Percentiles rank a stretch among this genome's conserved stretches.
Evolutionary conservation across 2,888 invertebrate species (phyloP).

Genomic region (Drosophila kanekoi): DNA sequence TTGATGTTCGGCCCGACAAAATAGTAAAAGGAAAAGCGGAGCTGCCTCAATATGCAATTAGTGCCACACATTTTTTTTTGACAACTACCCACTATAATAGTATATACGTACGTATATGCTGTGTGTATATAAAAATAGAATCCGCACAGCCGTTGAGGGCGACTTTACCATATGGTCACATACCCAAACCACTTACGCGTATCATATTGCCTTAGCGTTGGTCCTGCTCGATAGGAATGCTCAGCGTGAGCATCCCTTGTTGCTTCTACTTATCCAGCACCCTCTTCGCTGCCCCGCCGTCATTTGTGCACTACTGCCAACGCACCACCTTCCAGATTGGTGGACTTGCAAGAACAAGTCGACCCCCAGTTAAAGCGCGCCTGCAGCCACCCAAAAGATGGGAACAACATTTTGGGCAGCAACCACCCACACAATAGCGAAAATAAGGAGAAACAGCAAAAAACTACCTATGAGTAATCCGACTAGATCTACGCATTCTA

Average conservation of each 20-base stretch:
- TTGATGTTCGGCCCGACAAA: constrained; percentile 32
- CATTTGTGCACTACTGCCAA: constrained; percentile 12
- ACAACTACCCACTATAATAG: constrained; percentile 41
- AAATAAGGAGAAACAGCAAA: not conserved
- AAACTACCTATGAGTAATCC: constrained; percentile 62
- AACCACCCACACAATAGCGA: constrained; percentile 39
- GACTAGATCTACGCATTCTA: constrained; percentile 30
- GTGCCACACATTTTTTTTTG: constrained; percentile 28
- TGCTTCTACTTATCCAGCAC: constrained; percentile 18
- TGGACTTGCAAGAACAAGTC: constrained; percentile 33
- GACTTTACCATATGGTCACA: constrained; percentile 69
- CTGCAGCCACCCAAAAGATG: constrained; percentile 14
- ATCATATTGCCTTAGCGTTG: constrained; percentile 58
- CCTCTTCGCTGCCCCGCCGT: not conserved
- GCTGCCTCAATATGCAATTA: constrained; percentile 60
- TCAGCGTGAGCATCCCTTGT: constrained; percentile 70
- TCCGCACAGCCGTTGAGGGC: constrained; percentile 36
- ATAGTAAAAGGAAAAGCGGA: constrained; percentile 11
- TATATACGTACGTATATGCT: constrained; percentile 2
- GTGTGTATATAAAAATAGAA: constrained; percentile 42
- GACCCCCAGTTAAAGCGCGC: too few relatives aligned
- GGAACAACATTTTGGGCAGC: constrained; percentile 13
- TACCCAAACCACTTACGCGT: constrained; percentile 63
- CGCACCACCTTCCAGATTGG: constrained; percentile 46
- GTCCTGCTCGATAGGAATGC: constrained; percentile 40